Base-by-base conservation (phyloP, 2,113 vertebrate genomes). In the Colius striatus region DNA sequence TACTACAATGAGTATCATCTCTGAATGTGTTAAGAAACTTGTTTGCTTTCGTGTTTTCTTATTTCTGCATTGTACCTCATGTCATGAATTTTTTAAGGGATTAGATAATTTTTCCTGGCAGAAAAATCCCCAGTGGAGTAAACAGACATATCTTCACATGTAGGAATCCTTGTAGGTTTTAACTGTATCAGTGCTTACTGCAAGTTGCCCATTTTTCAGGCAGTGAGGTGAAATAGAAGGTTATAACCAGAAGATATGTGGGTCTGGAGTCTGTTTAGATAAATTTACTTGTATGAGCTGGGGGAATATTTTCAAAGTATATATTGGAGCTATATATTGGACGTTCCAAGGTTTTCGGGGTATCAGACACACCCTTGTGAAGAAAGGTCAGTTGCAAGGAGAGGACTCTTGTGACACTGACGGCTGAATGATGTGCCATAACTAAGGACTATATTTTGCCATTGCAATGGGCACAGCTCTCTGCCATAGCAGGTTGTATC, bases 401-500 rank as follows among this genome's bases (percentile, higher is more conserved):
- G 34, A 21, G 23, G 6, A 11, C 6, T 17, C 17, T 41, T 29
- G 29, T 70, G 61, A 8, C 2, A 1, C 9, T 32, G 51, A 30
- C 75, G 61, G 16, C 61, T 45, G 21, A 50, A 5, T 41, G 54
- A 29, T 68, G 50, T 61, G 61, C 53, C 9, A 2, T 50, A 30
- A 13, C 13, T 36, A 11, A 34, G 41, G n/a, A 16, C 18, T 34
- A 0, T 18, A 5, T 9, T 72, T 34, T 51, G 20, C 76, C 23
- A 32, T 0, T 36, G 36, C 18, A 7, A 48, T 38, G 53, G 38
- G 53, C 63, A 45, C 62, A 63, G 34, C 30, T 16, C 32, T 62
- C 26, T 78, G 17, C 9, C 4, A 1, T 55, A 45, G 83, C 32
- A n/a, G 45, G 34, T 3, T 60, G 6, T 0, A 0, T 47, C 36